A percentile compares a stretch with the other conserved stretches of the same genome.
phyloP scores from a whole-genome alignment of 2,888 invertebrate species.

The Synergus japonicus region DNA sequence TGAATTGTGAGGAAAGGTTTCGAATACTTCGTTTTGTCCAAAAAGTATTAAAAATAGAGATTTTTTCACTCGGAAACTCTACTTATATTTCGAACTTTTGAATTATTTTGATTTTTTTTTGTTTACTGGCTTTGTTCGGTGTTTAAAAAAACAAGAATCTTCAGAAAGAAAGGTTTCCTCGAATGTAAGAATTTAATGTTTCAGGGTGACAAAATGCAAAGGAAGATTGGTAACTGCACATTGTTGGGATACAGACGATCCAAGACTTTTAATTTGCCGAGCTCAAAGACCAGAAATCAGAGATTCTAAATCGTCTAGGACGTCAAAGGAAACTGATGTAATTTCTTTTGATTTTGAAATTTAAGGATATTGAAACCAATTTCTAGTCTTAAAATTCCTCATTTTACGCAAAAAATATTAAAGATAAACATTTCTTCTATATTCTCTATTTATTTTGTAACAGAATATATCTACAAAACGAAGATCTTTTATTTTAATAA shows the following conservation, averaged over 20 bases:
- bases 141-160: slow-evolving; percentile 43
- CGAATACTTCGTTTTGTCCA: no score
- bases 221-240: slow-evolving; percentile 81
- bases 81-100: no score
- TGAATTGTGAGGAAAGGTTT: background rate
- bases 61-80: no score
- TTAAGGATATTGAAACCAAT: no score
- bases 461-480: no score
- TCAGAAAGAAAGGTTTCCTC: background rate
- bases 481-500: no score
- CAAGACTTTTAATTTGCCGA: slow-evolving; percentile 91
- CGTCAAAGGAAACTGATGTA: slow-evolving; percentile 33
- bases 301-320: slow-evolving; percentile 76
- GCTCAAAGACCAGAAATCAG: slow-evolving; percentile 78
- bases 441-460: no score
- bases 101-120: no score
- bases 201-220: slow-evolving; percentile 75
- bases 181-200: background rate
- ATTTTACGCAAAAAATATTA: no score
- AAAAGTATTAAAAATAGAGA: no score
- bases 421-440: no score
- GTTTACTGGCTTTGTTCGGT: background rate
- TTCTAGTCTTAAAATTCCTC: no score
- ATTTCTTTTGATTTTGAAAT: background rate
- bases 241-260: slow-evolving; percentile 93